These are phyloP conservation scores for fruit fly (Drosophila melanogaster) DNA, from an alignment of 1,140 invertebrate genomes.

Conservation along the genomic window Release_6_plus_ISO1_MT NT_033779.5:13654501-13655000, in stretches of 20 bases:
- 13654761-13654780: constrained; percentile 72
- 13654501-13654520: too few species aligned
- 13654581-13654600: background rate
- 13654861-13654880: constrained; percentile 75
- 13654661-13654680: constrained; percentile 81
- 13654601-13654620: constrained; percentile 4
- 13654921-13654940: constrained; percentile 66
- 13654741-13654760: constrained; percentile 2
- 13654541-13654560: constrained; percentile 8
- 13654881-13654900: constrained; percentile 65
- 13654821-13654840: constrained; percentile 72
- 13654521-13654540: background rate
- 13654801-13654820: constrained; percentile 80
- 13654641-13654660: constrained; percentile 57
- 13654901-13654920: constrained; percentile 73
- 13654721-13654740: constrained; percentile 3
- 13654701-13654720: background rate
- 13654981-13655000: too few species aligned
- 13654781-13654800: constrained; percentile 65
- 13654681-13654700: constrained; percentile 54
- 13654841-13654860: constrained; percentile 79
- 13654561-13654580: constrained; percentile 14
- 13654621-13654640: constrained; percentile 53
- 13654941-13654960: constrained; percentile 68
- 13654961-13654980: constrained; percentile 44